Percentiles rank a stretch among this genome's conserved stretches.
These are phyloP conservation scores for Cyclophora albipunctata DNA, from an alignment of 2,888 invertebrate genomes.

Conservation along the genomic window DNA sequence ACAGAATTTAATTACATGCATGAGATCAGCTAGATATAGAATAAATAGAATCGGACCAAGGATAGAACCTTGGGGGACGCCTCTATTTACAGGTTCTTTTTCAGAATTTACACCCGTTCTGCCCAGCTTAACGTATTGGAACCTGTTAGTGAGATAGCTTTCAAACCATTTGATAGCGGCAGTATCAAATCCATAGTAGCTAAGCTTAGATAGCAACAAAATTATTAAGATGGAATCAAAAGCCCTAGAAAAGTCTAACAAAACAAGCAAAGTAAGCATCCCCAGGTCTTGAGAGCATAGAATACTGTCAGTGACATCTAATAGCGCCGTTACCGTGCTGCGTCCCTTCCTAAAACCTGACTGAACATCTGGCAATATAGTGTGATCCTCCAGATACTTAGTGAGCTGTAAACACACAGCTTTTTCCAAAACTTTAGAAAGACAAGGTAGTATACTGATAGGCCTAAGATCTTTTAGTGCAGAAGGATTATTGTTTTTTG, in stretches of 20 bases:
- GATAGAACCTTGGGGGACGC: constrained; percentile 11
- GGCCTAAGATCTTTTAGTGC: not conserved
- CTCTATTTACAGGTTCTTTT: not conserved
- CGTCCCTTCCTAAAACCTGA: not conserved
- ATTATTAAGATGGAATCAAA: not conserved
- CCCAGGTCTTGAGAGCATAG: too few species aligned
- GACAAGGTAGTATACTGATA: not conserved
- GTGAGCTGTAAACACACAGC: not conserved
- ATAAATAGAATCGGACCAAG: constrained; percentile 13
- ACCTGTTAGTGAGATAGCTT: constrained; percentile 1
- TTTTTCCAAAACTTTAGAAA: not conserved
- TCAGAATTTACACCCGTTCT: not conserved
- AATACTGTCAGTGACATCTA: not conserved
- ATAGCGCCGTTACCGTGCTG: not conserved
- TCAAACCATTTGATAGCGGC: not conserved
- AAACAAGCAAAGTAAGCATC: too few species aligned
- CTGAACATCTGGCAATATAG: not conserved
- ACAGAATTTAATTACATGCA: constrained; percentile 1
- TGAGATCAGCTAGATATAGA: constrained; percentile 10
- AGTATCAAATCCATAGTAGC: constrained; percentile 1
- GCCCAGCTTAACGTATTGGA: not conserved
- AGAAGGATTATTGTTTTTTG: not conserved
- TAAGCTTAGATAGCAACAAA: not conserved
- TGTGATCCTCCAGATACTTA: not conserved
- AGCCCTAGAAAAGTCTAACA: too few species aligned